A percentile compares a stretch with the other conserved stretches of the same genome.
phyloP scores from a whole-genome alignment of 2,888 invertebrate species.

The Allophyes oxyacanthae region DNA sequence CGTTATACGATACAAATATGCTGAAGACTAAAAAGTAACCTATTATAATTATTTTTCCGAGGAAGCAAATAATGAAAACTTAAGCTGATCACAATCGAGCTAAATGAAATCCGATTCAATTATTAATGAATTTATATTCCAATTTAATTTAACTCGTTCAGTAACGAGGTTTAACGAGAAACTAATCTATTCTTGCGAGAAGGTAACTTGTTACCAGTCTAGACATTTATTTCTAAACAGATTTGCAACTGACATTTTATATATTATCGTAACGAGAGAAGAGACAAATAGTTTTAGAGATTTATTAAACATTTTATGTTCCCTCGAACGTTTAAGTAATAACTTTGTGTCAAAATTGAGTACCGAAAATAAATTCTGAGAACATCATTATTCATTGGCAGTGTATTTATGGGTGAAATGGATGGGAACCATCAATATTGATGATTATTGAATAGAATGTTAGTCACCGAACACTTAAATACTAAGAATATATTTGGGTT shows the following conservation, averaged over 20 bases:
- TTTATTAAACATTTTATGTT: constrained; percentile 41
- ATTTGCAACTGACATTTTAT: constrained; percentile 25
- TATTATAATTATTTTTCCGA: no score
- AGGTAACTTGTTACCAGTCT: constrained; percentile 21
- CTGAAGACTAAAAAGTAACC: no score
- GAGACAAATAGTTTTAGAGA: constrained; percentile 48
- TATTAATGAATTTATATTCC: background rate
- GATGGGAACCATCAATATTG: constrained; percentile 67
- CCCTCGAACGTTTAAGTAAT: constrained; percentile 60
- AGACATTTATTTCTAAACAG: constrained; percentile 14
- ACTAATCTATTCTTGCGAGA: constrained; percentile 8
- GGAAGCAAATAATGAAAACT: no score
- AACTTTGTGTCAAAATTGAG: constrained; percentile 65
- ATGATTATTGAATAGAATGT: no score
- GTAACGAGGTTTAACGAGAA: constrained; percentile 22
- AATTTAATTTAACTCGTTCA: constrained; percentile 11
- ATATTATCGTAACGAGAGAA: constrained; percentile 18
- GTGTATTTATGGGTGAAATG: constrained; percentile 76
- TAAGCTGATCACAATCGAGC: no score
- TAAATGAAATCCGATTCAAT: no score
- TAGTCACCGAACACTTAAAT: background rate
- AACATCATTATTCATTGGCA: constrained; percentile 81
- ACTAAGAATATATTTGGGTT: no score
- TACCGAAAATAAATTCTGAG: constrained; percentile 72
- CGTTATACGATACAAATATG: no score